Conservation (phyloP, 2,797 vertebrate genomes). For the Cuculus canorus region DNA sequence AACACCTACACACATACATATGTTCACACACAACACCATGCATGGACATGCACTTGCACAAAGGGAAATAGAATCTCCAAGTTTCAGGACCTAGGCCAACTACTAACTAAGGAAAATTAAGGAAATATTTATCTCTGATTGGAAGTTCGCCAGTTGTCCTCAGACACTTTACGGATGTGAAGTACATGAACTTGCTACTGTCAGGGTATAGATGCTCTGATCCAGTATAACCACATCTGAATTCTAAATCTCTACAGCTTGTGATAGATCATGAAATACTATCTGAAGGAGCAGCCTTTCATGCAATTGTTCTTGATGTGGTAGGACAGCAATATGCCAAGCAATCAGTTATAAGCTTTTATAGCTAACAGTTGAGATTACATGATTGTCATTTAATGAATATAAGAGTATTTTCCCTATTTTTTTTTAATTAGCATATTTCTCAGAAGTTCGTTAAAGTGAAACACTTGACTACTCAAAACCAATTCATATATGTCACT, state of each 20-base stretch:
- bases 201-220: neutral
- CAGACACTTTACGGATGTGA: neutral
- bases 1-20: fast-evolving
- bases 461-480: neutral
- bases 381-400: neutral
- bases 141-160: neutral
- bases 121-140: neutral
- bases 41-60: fast-evolving
- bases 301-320: neutral
- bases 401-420: neutral
- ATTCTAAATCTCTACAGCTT: neutral
- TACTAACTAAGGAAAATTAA: neutral
- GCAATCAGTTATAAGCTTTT: conserved; percentile 4
- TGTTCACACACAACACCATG: neutral
- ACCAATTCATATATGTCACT: neutral
- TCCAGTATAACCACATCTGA: neutral
- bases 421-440: neutral
- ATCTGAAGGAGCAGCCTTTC: neutral
- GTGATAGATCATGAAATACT: neutral
- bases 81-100: neutral
- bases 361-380: neutral
- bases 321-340: neutral
- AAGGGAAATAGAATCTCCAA: neutral
- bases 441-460: neutral
- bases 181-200: neutral